Base-by-base conservation (phyloP, 2,888 invertebrate species). In the Platycheirus rosarum region DNA sequence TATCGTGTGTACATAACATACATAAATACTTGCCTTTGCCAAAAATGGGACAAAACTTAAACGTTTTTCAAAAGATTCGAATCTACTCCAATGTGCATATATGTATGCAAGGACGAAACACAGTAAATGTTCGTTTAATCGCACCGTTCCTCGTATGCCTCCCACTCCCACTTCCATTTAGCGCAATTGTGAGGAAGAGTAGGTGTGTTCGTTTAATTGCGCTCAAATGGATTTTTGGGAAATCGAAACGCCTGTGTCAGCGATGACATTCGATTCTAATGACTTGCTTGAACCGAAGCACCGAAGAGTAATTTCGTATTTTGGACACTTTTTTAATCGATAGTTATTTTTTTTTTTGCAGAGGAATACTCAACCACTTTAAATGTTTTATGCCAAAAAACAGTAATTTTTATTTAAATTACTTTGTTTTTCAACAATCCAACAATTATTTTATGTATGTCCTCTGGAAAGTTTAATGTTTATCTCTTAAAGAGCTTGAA, bases 11-110 rank as follows among this genome's bases (percentile, higher is more conserved):
- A 71, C 57, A 70, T 29, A 65, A 68, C 68, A 51, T 65, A 71
- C 57, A 70, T 29, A 65, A 68, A 60, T 63, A 74, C 74, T 62
- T 63, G 53, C 14, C 53, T 66, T 66, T 69, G 48, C 79, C 74
- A 74, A 79, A 74, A 74, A 74, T 57, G 74, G 79, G 63, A 63
- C 74, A 74, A 55, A 62, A 74, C 49, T 70, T 74, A 74, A 79
- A 79, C 73, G 73, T 11, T 73, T 71, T 73, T 68, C 16, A 79
- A 73, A 63, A 74, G 68, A 74, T 79, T 69, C 42, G 42, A 74
- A 74, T 79, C 79, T 69, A 63, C 63, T 74, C 26, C 71, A 62
- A 53, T 65, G 60, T 49, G 70, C 66, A 37, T 16, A 8, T 13
- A 7, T 16, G 11, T 13, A 7, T 6, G 29, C 13, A 55, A 49